A percentile compares a stretch with the other conserved stretches of the same genome.
phyloP scores from a whole-genome alignment of 2,797 vertebrate species.

The Rhinogobio ventralis region DNA sequence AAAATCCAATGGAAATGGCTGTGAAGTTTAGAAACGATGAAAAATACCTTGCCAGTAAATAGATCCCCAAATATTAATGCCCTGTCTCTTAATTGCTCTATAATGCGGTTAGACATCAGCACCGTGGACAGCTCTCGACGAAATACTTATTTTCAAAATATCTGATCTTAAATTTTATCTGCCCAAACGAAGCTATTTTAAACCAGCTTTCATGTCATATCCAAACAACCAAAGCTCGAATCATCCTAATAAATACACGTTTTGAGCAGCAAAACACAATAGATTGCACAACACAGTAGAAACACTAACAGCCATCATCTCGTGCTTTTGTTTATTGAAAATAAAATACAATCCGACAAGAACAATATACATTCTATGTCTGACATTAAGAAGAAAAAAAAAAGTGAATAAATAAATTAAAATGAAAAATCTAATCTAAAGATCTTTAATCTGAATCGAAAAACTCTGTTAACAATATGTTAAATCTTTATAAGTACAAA shows the following conservation, averaged over 20 bases:
- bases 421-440: slow-evolving; percentile 25
- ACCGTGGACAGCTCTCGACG: slow-evolving; percentile 47
- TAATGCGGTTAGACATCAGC: slow-evolving; percentile 12
- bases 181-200: neutral
- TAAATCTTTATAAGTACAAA: slow-evolving; percentile 22
- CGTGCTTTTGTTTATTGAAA: slow-evolving; percentile 78
- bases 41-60: neutral
- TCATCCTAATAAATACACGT: neutral
- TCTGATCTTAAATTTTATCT: neutral
- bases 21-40: neutral
- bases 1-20: neutral
- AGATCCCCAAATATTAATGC: neutral
- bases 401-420: neutral
- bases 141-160: neutral
- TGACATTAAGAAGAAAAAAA: slow-evolving; percentile 63
- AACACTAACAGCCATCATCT: slow-evolving; percentile 65
- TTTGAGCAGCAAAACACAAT: neutral
- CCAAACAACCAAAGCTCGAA: neutral
- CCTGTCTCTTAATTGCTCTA: neutral
- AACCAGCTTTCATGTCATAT: neutral
- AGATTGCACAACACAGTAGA: slow-evolving; percentile 51
- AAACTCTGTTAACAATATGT: slow-evolving; percentile 23
- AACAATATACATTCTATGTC: slow-evolving; percentile 68
- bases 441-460: slow-evolving; percentile 17
- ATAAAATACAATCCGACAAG: slow-evolving; percentile 73